Conservation (phyloP, 1,140 invertebrate species). For the Diorhabda elongata region DNA sequence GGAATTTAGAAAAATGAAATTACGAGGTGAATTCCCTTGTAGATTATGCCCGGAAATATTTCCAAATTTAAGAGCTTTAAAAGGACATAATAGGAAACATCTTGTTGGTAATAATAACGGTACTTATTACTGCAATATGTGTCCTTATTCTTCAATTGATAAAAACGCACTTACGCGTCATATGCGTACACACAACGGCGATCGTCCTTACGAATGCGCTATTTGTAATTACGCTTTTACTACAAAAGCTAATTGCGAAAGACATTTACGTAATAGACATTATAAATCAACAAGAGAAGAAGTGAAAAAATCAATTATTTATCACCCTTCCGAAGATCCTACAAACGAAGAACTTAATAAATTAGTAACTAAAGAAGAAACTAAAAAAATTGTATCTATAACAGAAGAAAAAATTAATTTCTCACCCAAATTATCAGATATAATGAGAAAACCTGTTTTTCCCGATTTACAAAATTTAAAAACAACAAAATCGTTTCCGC, state of each 20-base stretch:
- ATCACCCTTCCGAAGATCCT: slow-evolving; percentile 78
- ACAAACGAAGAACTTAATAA: slow-evolving; percentile 66
- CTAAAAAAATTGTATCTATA: slow-evolving; percentile 43
- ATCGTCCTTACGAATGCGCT: slow-evolving; percentile 88
- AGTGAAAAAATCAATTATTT: slow-evolving; percentile 79
- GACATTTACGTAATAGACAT: slow-evolving; percentile 87
- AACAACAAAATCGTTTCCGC: slow-evolving; percentile 26
- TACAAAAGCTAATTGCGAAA: slow-evolving; percentile 87
- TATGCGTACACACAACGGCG: slow-evolving; percentile 90
- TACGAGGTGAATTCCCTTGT: slow-evolving; percentile 84
- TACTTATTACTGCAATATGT: slow-evolving; percentile 89
- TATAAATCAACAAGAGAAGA: slow-evolving; percentile 78
- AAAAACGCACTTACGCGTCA: slow-evolving; percentile 86
- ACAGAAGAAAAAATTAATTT: slow-evolving; percentile 36
- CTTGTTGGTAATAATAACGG: slow-evolving; percentile 63
- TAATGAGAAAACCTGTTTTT: slow-evolving; percentile 18
- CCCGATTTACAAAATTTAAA: slow-evolving; percentile 28
- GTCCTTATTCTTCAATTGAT: slow-evolving; percentile 82
- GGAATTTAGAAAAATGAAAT: slow-evolving; percentile 79
- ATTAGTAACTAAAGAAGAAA: slow-evolving; percentile 50
- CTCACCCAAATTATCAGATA: slow-evolving; percentile 26
- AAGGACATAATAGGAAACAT: slow-evolving; percentile 82
- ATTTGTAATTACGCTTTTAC: slow-evolving; percentile 95
- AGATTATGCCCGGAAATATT: slow-evolving; percentile 78
- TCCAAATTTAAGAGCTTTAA: slow-evolving; percentile 82